Percentiles rank a stretch among this genome's conserved stretches.
These are phyloP conservation scores for Eupithecia subfuscata DNA, from an alignment of 2,888 invertebrate genomes.

Conservation along the genomic window DNA sequence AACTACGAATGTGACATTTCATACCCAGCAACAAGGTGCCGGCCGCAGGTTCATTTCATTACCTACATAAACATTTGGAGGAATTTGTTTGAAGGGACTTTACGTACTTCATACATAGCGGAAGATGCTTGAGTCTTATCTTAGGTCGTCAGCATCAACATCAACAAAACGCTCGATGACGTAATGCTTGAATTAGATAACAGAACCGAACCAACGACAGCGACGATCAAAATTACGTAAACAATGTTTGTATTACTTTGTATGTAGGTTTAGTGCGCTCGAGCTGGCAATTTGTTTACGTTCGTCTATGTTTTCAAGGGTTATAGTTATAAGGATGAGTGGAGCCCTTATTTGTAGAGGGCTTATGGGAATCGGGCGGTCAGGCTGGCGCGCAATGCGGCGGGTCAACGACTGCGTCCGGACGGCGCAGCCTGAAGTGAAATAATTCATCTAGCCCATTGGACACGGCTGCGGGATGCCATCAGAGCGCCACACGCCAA, in stretches of 20 bases:
- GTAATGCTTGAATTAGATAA: slow-evolving; percentile 71
- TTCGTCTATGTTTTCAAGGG: slow-evolving; percentile 22
- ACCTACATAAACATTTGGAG: background rate
- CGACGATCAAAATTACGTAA: slow-evolving; percentile 11
- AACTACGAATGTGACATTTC: background rate
- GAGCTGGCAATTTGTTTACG: slow-evolving; percentile 10
- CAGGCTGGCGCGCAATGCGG: slow-evolving; percentile 44
- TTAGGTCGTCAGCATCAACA: slow-evolving; percentile 54
- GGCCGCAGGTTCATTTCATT: background rate
- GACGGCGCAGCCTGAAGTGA: slow-evolving; percentile 56
- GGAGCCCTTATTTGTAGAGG: slow-evolving; percentile 35
- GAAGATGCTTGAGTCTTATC: slow-evolving; percentile 60
- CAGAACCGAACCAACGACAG: slow-evolving; percentile 39
- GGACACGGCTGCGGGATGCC: slow-evolving; percentile 55
- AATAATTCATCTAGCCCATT: slow-evolving; percentile 70
- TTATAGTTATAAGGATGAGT: slow-evolving; percentile 38
- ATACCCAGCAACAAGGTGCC: background rate
- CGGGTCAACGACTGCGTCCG: slow-evolving; percentile 75
- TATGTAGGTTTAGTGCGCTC: background rate
- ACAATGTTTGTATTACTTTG: too few species aligned
- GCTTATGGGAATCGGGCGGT: slow-evolving; percentile 53
- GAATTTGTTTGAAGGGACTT: slow-evolving; percentile 3
- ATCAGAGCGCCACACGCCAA: slow-evolving; percentile 29
- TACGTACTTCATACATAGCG: slow-evolving; percentile 45
- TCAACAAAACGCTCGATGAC: slow-evolving; percentile 61